Percentiles rank a stretch among this genome's conserved stretches.
Evolutionary conservation across 2,888 invertebrate species (phyloP).

Genomic region (Ischnura elegans): DNA sequence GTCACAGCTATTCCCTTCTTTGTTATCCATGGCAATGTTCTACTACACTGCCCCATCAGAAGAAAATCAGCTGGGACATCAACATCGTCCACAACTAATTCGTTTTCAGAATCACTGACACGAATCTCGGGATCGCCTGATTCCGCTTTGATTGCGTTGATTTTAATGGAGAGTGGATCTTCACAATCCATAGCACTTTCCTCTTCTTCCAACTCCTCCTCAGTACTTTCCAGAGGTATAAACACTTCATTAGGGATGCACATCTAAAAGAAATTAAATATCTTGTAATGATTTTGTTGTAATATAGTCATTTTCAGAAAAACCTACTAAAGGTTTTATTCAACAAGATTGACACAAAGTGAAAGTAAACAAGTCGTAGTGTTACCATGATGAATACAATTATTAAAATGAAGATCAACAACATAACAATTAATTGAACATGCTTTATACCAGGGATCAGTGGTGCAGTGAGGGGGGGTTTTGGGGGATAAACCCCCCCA

Average conservation of each 20-base stretch:
- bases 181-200: not conserved
- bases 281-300: too few relatives aligned
- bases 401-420: too few relatives aligned
- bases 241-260: not conserved
- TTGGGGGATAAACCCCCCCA: too few relatives aligned
- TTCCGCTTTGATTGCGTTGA: not conserved
- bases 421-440: too few relatives aligned
- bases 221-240: not conserved
- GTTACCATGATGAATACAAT: too few relatives aligned
- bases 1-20: not conserved
- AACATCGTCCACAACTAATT: not conserved
- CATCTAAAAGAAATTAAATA: not conserved
- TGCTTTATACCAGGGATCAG: too few relatives aligned
- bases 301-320: not conserved
- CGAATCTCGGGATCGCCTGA: not conserved
- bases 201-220: not conserved
- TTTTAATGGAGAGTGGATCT: not conserved
- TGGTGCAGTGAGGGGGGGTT: too few relatives aligned
- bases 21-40: not conserved
- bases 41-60: not conserved
- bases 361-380: too few relatives aligned
- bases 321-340: not conserved
- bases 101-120: not conserved
- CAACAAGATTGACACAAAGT: too few relatives aligned
- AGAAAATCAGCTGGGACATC: not conserved